A percentile compares a stretch with the other conserved stretches of the same genome.
These are phyloP conservation scores for Festucalex cinctus DNA, from an alignment of 2,113 vertebrate species.

Conservation along the genomic window DNA sequence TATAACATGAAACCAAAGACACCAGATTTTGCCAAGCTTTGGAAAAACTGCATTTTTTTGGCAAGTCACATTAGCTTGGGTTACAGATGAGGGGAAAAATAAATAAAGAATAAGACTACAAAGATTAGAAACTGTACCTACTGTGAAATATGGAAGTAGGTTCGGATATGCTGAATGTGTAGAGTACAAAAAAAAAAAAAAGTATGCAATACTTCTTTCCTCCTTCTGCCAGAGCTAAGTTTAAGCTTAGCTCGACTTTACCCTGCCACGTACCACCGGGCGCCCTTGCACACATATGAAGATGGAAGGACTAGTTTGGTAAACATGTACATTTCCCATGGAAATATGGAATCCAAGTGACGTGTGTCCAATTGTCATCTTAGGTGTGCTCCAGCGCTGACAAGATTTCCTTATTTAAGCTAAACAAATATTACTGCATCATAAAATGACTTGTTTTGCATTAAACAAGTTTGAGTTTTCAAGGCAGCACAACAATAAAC, in stretches of 20 bases:
- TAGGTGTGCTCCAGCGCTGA: slow-evolving; percentile 1
- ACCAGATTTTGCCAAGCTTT: neutral
- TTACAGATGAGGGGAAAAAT: neutral
- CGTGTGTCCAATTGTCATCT: slow-evolving; percentile 9
- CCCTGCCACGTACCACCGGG: neutral
- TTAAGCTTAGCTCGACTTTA: neutral
- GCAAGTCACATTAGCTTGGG: neutral
- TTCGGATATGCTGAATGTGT: too few species aligned
- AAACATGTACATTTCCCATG: slow-evolving; percentile 62
- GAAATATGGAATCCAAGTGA: slow-evolving; percentile 52
- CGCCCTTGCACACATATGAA: slow-evolving; percentile 15
- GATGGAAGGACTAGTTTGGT: slow-evolving; percentile 20
- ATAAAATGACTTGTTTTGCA: neutral
- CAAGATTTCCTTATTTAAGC: neutral
- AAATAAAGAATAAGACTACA: neutral
- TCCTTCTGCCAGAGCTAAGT: neutral
- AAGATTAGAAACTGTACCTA: neutral
- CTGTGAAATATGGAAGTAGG: too few species aligned
- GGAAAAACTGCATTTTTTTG: neutral
- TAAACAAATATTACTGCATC: neutral
- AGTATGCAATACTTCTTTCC: neutral
- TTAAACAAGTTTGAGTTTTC: neutral
- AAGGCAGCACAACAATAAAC: neutral
- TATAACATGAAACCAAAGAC: neutral
- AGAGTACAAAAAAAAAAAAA: too few species aligned